These are phyloP conservation scores for Cossypha heuglini DNA, from an alignment of 2,797 vertebrate genomes.

Conservation along the genomic window DNA sequence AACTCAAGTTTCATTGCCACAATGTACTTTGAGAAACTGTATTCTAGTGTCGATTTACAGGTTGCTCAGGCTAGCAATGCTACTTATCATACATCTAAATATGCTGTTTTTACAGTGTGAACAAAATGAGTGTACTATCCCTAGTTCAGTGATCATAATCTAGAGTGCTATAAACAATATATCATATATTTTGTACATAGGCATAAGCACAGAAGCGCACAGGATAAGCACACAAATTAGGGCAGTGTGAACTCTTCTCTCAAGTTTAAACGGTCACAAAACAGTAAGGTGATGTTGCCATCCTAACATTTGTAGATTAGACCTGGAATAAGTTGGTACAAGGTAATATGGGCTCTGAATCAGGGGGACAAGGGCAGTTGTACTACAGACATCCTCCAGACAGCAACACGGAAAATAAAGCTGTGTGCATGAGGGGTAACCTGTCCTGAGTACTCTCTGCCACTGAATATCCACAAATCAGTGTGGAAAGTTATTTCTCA, in stretches of 20 bases:
- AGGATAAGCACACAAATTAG: background rate
- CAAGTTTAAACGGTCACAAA: background rate
- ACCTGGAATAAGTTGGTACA: background rate
- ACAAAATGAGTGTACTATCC: background rate
- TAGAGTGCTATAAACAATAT: background rate
- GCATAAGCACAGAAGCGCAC: too few species aligned
- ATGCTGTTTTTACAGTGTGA: background rate
- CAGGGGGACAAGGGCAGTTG: background rate
- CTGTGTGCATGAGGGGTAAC: rapidly evolving
- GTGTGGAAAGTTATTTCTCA: background rate
- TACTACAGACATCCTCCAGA: background rate
- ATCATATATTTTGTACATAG: background rate
- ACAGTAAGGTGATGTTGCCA: background rate
- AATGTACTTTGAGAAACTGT: background rate
- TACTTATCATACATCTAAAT: background rate
- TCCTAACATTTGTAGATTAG: background rate
- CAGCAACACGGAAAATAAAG: background rate
- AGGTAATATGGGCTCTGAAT: background rate
- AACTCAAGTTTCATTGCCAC: background rate
- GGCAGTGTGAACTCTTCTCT: background rate
- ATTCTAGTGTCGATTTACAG: background rate
- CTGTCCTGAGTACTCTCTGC: background rate
- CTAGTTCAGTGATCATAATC: background rate
- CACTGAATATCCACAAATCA: background rate
- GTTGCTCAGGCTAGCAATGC: background rate